Base-by-base conservation (phyloP, 1,140 invertebrate species). In the Hyles euphorbiae region DNA sequence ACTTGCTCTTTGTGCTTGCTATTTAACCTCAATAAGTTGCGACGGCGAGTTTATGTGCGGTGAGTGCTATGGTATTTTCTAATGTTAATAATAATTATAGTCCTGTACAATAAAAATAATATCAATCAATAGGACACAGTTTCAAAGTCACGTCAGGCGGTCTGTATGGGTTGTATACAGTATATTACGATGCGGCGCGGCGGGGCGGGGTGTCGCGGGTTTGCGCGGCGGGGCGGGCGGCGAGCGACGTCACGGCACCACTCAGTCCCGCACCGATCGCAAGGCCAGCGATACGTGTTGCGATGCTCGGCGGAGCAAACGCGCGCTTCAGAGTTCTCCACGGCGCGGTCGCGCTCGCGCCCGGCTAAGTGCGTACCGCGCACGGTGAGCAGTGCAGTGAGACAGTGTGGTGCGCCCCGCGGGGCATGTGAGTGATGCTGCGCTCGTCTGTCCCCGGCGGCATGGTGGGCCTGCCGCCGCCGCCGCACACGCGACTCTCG, bases 401-500 rank as follows among this genome's bases (percentile, higher is more conserved):
- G 63, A 50, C 74, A 76, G 77, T 40, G 67, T 57, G 36, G 50
- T 51, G 47, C 46, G 56, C 59, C 55, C 22, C 53, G 34, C 47
- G 43, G 62, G 68, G 66, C 65, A 72, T 74, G 68, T 70, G 76
- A 71, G 73, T 52, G 59, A 89, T 90, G 89, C 74, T 90, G 74
- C 87, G 88, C 58, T 82, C 87, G 55, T 81, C 84, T 8, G 8
- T 8, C 36, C 36, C 36, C 43, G 74, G 69, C 69, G 78, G 78
- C 62, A 76, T 74, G 74, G 74, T 87, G 60, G 80, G 79, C 53
- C 67, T 85, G 66, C 74, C 76, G 70, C 83, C 77, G 66, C 77
- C 81, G 72, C 81, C 86, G 67, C 91, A 79, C 87, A 87, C 91
- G 65, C 85, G 92, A 54, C 90, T 91, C 46, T 93, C 92, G 32